Evolutionary conservation across 2,888 invertebrate genomes (phyloP), one percentile per base, ranked within the genome.

Genomic region (Eristalis pertinax): DNA sequence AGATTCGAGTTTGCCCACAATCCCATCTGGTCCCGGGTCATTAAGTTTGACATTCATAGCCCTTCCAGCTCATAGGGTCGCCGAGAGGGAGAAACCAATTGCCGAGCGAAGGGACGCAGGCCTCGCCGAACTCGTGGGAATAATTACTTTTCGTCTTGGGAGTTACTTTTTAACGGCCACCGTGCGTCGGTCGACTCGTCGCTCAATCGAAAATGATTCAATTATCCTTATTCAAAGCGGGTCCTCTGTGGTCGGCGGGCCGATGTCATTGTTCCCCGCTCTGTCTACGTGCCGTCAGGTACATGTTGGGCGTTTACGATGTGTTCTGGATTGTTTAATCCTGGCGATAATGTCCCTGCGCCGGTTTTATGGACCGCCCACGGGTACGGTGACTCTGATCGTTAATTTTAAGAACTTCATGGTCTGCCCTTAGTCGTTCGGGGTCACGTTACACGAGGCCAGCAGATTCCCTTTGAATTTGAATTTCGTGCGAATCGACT

Each of bases 141-240:
- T 50, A 68, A 50, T 50, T 29, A 43, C 5, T 43, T 43, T 24
- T 26, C 15, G 43, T 26, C 26, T 26, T 29, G n/a, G 43, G n/a
- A 19, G 50, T 22, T 50, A 19, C n/a, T 50, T 50, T 19, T 19
- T 19, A 19, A 19, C 19, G 50, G 7, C n/a, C 50, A 19, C n/a
- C 50, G 19, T 5, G 3, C 7, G 4, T 32, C 32, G 32, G 32
- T 32, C 32, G 32, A 8, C 19, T 10, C 19, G 50, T 8, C 19
- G 50, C 19, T 29, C n/a, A 29, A 50, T 26, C 41, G 67, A 67
- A 43, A 43, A 67, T 67, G 26, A 68, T 43, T 43, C 26, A 68
- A 50, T 68, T 67, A 67, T 63, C 63, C 35, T 35, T 63, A 29
- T 67, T 67, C 43, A 67, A 50, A 50, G 4, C 19, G 50, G n/a